Evolutionary conservation across 2,113 vertebrate genomes (phyloP).

Genomic region (Myotis lucifugus): DNA sequence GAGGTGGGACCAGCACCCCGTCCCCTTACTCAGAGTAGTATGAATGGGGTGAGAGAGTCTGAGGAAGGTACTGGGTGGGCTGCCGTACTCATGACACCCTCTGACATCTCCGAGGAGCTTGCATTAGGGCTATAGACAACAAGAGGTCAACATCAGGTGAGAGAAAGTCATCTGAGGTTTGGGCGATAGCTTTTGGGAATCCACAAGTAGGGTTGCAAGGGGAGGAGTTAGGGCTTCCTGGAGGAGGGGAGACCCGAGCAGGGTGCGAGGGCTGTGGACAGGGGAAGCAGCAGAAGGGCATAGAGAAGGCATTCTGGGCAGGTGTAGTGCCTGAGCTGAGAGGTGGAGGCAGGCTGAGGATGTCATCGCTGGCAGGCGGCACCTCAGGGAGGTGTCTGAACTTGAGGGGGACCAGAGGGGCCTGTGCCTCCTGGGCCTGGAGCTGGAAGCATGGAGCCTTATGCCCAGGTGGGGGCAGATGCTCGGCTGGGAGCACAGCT

Average conservation of each 20-base stretch:
- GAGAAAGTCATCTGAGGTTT: not conserved
- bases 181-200: not conserved
- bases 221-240: not conserved
- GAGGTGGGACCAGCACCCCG: not conserved
- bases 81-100: rapidly evolving
- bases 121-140: not conserved
- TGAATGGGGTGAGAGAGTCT: not conserved
- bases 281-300: not conserved
- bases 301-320: not conserved
- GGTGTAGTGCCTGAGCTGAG: not conserved
- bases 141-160: not conserved
- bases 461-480: not conserved
- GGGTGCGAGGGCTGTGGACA: not conserved
- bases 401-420: not conserved
- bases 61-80: not conserved
- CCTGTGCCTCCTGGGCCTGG: not conserved
- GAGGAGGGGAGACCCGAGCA: not conserved
- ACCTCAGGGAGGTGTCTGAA: not conserved
- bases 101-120: not conserved
- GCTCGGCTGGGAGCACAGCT: not conserved
- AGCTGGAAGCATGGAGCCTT: not conserved
- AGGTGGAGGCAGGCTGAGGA: not conserved
- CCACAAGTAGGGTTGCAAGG: rapidly evolving
- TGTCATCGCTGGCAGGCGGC: not conserved
- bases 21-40: rapidly evolving